Conservation (phyloP, 1,140 invertebrate species). For the Drosophila tropicalis region DNA sequence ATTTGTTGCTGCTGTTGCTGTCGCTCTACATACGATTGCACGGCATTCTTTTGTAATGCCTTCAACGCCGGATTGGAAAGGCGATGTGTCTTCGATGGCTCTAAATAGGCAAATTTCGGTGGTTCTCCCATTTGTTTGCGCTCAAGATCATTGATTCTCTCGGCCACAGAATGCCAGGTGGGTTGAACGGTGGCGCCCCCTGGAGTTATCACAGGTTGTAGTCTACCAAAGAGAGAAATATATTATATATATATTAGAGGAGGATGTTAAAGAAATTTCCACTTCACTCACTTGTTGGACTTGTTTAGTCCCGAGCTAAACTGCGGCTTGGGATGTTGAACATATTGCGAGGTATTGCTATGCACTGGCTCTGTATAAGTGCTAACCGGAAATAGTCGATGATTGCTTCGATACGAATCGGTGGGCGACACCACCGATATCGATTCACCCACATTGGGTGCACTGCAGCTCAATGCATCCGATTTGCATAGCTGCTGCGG, state of each 20-base stretch:
- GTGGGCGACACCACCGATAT: slow-evolving; percentile 35
- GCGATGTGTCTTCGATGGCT: slow-evolving; percentile 90
- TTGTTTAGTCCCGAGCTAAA: slow-evolving; percentile 75
- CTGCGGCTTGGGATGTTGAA: slow-evolving; percentile 79
- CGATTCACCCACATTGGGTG: slow-evolving; percentile 60
- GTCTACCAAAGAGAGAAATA: slow-evolving; percentile 27
- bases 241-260: neutral
- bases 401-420: slow-evolving; percentile 78
- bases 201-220: slow-evolving; percentile 73
- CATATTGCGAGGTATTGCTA: slow-evolving; percentile 81
- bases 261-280: neutral
- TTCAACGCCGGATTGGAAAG: slow-evolving; percentile 91
- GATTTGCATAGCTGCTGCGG: slow-evolving; percentile 53
- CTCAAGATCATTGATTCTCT: slow-evolving; percentile 90
- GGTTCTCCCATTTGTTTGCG: slow-evolving; percentile 62
- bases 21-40: slow-evolving; percentile 92
- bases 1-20: slow-evolving; percentile 85
- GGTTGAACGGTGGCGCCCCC: slow-evolving; percentile 73
- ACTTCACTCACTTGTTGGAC: slow-evolving; percentile 63
- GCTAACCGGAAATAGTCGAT: slow-evolving; percentile 85
- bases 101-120: slow-evolving; percentile 88
- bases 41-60: slow-evolving; percentile 93
- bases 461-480: slow-evolving; percentile 63
- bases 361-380: slow-evolving; percentile 85
- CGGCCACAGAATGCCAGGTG: slow-evolving; percentile 87